Evolutionary conservation across 2,888 invertebrate species (phyloP), one percentile per base, ranked within the genome.

Genomic region (Lissocephala sabroskyi): DNA sequence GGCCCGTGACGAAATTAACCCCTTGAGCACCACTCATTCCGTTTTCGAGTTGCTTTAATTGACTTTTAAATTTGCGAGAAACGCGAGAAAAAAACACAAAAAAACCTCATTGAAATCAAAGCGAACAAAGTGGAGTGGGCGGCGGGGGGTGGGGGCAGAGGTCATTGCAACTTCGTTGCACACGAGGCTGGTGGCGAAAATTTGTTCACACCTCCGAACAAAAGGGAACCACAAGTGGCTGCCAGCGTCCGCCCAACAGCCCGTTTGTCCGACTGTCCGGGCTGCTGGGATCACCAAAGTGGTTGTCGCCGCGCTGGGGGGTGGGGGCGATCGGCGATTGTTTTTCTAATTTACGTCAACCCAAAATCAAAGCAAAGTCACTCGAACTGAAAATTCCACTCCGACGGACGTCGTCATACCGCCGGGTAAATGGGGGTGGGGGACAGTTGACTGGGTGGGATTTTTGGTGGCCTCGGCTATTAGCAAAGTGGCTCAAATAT

Each of bases 401-500:
- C n/a, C n/a, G n/a, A n/a, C n/a, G n/a, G n/a, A n/a, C n/a, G n/a
- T n/a, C n/a, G n/a, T n/a, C n/a, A n/a, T n/a, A n/a, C n/a, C n/a
- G n/a, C n/a, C n/a, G n/a, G n/a, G n/a, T n/a, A n/a, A n/a, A n/a
- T n/a, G n/a, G n/a, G n/a, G n/a, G n/a, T n/a, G n/a, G n/a, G n/a
- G n/a, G n/a, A n/a, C n/a, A n/a, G n/a, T n/a, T n/a, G n/a, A n/a
- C n/a, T n/a, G n/a, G n/a, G n/a, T n/a, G n/a, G n/a, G n/a, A n/a
- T n/a, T n/a, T n/a, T n/a, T n/a, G n/a, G n/a, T 3, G 13, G 5
- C 6, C 28, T 14, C 7, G 70, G 70, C 80, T 80, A 78, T 80
- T 79, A 81, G 80, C 63, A 74, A 66, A 70, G 51, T 62, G 63
- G 57, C 65, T 79, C 79, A 67, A 80, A 79, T 79, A 79, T 81